A percentile compares a stretch with the other conserved stretches of the same genome.
Conservation (phyloP, 2,113 vertebrate species). For the Nibea coibor region DNA sequence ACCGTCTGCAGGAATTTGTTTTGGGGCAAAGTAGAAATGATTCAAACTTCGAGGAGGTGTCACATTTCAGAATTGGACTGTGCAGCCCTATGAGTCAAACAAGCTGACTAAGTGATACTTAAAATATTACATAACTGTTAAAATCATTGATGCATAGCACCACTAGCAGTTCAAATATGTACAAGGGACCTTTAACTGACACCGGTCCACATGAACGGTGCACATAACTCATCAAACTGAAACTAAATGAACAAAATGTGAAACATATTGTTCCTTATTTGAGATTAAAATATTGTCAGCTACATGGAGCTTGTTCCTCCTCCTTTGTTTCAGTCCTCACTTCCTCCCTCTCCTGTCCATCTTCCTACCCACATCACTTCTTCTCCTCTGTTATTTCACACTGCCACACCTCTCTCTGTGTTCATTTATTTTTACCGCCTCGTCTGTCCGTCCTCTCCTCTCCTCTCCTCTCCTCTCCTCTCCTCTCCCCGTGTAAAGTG, state of each 20-base stretch:
- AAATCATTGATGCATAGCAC: background rate
- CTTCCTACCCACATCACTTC: background rate
- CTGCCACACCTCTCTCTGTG: background rate
- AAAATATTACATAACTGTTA: background rate
- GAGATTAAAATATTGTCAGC: background rate
- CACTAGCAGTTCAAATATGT: background rate
- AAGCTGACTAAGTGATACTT: background rate
- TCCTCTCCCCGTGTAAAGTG: constrained; percentile 39
- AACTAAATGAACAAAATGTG: background rate
- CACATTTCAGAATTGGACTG: too few relatives aligned
- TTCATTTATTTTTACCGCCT: constrained; percentile 49
- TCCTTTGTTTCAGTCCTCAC: background rate
- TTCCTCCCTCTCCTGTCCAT: background rate
- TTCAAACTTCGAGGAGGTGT: too few relatives aligned
- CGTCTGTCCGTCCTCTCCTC: constrained; percentile 6
- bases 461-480: constrained; percentile 23
- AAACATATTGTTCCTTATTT: background rate
- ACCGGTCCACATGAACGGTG: background rate
- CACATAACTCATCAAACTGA: background rate
- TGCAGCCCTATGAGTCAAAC: background rate
- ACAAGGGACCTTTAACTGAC: background rate
- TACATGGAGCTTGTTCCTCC: background rate
- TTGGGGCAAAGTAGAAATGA: too few relatives aligned
- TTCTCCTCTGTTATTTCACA: background rate
- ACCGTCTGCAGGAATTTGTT: too few relatives aligned